Percentiles rank a stretch among this genome's conserved stretches.
Conservation (phyloP, 2,888 invertebrate species). For the Drosophila incognita region DNA sequence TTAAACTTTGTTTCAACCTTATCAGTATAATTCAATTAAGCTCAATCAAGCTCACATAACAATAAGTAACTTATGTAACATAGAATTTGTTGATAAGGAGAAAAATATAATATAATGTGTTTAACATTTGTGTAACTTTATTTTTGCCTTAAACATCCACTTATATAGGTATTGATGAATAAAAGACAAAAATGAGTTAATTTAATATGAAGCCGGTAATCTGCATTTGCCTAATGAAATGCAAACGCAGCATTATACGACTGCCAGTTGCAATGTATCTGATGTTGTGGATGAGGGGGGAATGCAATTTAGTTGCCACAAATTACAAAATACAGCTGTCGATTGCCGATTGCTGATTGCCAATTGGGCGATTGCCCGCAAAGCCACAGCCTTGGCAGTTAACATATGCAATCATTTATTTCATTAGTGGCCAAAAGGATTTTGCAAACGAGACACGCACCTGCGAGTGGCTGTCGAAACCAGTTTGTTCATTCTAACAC, state of each 20-base stretch:
- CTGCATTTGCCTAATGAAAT: not conserved
- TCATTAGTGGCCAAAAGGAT: constrained; percentile 12
- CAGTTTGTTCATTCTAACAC: constrained; percentile 13
- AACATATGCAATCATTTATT: constrained; percentile 1
- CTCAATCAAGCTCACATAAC: too few species aligned
- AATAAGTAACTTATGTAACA: not conserved
- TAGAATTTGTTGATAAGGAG: not conserved
- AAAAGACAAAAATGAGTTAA: not conserved
- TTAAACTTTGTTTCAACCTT: not conserved
- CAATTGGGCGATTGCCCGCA: constrained; percentile 1
- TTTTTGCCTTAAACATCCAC: too few species aligned
- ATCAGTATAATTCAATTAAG: not conserved
- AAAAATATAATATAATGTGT: not conserved
- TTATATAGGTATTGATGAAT: too few species aligned
- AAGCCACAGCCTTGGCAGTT: constrained; percentile 23
- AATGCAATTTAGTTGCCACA: constrained; percentile 41
- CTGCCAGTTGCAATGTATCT: constrained; percentile 11
- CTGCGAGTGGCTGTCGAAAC: constrained; percentile 39
- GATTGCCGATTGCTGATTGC: constrained; percentile 1
- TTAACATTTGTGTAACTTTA: not conserved
- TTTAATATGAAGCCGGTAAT: not conserved
- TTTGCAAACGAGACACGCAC: constrained; percentile 39
- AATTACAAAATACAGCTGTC: constrained; percentile 33
- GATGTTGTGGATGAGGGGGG: not conserved
- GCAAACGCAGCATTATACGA: constrained; percentile 32